These are phyloP conservation scores for Trinorchestia longiramus DNA, from an alignment of 1,140 invertebrate genomes.

Conservation along the genomic window DNA sequence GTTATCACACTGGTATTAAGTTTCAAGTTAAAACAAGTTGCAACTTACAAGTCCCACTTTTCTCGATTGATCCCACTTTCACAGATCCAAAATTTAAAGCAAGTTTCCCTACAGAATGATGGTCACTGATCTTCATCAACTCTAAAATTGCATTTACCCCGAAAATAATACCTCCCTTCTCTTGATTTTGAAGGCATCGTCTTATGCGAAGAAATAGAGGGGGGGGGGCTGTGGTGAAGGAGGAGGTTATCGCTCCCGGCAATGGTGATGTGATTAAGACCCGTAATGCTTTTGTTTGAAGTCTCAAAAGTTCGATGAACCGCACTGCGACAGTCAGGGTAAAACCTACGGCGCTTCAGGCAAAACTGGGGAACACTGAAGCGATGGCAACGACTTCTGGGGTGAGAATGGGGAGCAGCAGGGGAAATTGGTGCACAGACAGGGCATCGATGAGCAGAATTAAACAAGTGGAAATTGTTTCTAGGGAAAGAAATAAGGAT, in stretches of 20 bases:
- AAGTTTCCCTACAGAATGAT: background rate
- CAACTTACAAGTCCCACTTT: too few relatives aligned
- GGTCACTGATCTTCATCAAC: background rate
- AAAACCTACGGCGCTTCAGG: background rate
- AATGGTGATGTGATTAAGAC: constrained; percentile 8
- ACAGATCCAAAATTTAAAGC: too few relatives aligned
- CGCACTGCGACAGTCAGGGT: constrained; percentile 3
- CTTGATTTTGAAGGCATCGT: background rate
- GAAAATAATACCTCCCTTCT: background rate
- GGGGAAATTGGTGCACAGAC: background rate
- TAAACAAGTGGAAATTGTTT: background rate
- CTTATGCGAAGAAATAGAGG: background rate
- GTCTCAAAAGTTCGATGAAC: background rate
- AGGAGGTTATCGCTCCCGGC: background rate
- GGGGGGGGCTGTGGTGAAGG: background rate
- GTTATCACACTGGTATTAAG: too few relatives aligned
- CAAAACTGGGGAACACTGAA: background rate
- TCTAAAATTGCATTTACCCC: background rate
- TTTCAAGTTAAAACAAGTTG: too few relatives aligned
- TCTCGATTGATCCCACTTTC: too few relatives aligned
- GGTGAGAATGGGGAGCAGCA: background rate
- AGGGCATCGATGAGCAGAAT: background rate
- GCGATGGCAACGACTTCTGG: background rate
- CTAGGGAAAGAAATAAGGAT: background rate
- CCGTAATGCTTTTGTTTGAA: background rate